Base-by-base conservation (phyloP, 1,140 invertebrate species). In the Atta texana region DNA sequence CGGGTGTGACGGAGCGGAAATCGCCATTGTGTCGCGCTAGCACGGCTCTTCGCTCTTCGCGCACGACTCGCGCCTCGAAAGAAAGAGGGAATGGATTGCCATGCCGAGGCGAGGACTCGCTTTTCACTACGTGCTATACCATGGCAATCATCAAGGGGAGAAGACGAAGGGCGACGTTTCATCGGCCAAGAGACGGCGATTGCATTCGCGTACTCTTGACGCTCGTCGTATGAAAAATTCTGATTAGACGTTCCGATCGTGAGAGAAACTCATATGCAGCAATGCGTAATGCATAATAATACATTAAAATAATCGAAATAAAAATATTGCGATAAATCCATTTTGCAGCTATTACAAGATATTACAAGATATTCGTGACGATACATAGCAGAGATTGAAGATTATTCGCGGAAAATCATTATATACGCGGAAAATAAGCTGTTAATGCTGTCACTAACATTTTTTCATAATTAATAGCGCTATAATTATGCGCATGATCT, bases 1-100 rank as follows among this genome's bases (percentile, higher is more conserved):
- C 91, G 88, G 89, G 91, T 92, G 89, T 89, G 91, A 92, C 90
- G 90, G 88, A 87, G 88, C 90, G 92, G 90, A 92, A 93, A 93
- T 92, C 85, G 91, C 78, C 84, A 92, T 93, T 92, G 91, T 92
- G 28, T 61, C 53, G 61, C 44, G 61, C 63, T 63, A 14, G 75
- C 61, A 76, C n/a, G 74, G 86, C 76, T 84, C 80, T 80, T 82
- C 68, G 77, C 59, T 86, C 68, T 44, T 81, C 66, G 77, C 71
- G 69, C 90, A 85, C 85, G 85, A 86, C 57, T 31, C 81, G 53
- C 31, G 55, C 68, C 77, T 61, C 61, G 84, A 71, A 76, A 61
- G 39, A 69, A 51, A 68, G 57, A 63, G 44, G 57, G 71, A 90
- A 85, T 39, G 81, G 75, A 87, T 87, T 80, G 63, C 31, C 53